Evolutionary conservation across 2,888 invertebrate genomes (phyloP).

Genomic region (Lasioglossum leucozonium): DNA sequence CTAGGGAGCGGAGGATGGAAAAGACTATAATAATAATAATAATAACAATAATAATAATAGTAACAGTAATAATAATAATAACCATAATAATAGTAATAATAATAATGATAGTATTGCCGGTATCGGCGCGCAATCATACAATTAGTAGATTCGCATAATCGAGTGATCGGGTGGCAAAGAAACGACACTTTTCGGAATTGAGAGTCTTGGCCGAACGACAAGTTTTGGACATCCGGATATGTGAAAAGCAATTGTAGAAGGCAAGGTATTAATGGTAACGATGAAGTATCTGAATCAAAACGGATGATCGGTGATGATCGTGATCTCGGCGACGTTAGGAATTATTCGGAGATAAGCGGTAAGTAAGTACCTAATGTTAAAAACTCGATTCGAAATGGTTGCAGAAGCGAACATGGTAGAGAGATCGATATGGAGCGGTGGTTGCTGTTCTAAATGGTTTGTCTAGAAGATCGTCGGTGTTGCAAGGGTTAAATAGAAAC

Average conservation of each 20-base stretch:
- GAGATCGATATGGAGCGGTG: neutral
- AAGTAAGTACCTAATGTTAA: neutral
- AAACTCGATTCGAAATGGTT: neutral
- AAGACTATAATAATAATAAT: slow-evolving; percentile 3
- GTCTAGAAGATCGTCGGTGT: neutral
- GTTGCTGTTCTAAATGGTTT: neutral
- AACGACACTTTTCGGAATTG: neutral
- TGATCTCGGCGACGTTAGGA: neutral
- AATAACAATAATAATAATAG: neutral
- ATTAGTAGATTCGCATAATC: neutral
- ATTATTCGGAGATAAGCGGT: neutral
- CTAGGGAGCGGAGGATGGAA: neutral
- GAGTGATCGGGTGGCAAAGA: neutral
- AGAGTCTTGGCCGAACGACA: neutral
- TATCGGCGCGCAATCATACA: neutral
- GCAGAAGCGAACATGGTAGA: neutral
- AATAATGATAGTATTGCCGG: neutral
- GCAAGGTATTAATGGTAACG: neutral
- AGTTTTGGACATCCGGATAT: neutral
- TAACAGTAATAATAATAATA: neutral
- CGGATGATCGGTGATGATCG: neutral
- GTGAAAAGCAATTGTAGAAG: neutral
- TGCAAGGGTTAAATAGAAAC: slow-evolving; percentile 14
- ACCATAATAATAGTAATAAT: neutral
- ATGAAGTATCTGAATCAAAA: neutral